A percentile compares a stretch with the other conserved stretches of the same genome.
Conservation (phyloP, 1,140 invertebrate species). For the Stenopsyche tienmushanensis region DNA sequence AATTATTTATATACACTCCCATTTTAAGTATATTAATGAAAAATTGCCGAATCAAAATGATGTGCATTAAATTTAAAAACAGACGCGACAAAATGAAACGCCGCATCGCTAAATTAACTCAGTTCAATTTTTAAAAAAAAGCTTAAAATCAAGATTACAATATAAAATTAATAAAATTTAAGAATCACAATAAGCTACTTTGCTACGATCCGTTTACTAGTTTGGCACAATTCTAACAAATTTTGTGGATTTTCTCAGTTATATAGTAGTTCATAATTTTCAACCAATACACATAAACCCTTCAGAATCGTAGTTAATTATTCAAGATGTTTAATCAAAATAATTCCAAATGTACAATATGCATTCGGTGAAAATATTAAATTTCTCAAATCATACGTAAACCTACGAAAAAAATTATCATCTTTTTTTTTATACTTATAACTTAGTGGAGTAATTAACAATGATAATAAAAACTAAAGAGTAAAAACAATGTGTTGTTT, state of each 20-base stretch:
- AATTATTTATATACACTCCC: no score
- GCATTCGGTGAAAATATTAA: no score
- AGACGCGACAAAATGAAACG: not conserved
- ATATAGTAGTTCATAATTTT: no score
- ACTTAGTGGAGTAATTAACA: no score
- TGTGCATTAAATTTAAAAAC: no score
- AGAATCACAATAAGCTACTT: not conserved
- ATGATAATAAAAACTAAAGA: not conserved
- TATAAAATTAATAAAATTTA: not conserved
- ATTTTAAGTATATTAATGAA: no score
- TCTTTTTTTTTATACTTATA: no score
- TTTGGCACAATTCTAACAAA: conserved; percentile 6
- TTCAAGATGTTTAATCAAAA: conserved; percentile 4
- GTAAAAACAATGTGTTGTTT: not conserved
- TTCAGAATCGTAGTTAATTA: not conserved
- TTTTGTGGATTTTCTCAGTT: not conserved
- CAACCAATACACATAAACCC: not conserved
- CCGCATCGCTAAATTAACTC: no score
- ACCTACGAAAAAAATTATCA: not conserved
- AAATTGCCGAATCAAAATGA: no score
- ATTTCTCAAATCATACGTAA: no score
- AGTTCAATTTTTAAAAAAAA: no score
- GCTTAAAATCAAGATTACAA: not conserved
- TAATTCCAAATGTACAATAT: not conserved
- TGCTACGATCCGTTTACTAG: not conserved